phyloP scores from a whole-genome alignment of 2,797 vertebrate species.

The Leucoraja ocellata region DNA sequence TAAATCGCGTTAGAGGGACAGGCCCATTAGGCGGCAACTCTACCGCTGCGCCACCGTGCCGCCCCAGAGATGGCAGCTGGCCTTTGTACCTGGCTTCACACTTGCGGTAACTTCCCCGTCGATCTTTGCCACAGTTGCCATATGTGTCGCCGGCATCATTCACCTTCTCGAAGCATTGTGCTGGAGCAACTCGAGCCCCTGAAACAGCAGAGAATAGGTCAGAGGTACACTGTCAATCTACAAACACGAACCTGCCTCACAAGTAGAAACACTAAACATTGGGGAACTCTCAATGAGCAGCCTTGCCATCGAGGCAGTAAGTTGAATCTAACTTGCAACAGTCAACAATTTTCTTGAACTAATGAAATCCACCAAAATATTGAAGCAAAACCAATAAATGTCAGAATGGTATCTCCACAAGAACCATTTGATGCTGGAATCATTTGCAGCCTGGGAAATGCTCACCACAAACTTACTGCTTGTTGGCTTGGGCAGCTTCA shows the following conservation, averaged over 20 bases:
- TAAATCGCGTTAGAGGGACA: no score
- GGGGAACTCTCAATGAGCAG: neutral
- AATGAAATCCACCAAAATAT: neutral
- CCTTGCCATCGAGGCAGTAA: no score
- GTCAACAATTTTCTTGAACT: neutral
- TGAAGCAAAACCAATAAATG: neutral
- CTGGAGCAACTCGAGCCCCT: slow-evolving; percentile 77
- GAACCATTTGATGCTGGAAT: neutral
- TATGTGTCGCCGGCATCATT: slow-evolving; percentile 84
- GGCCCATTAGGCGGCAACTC: no score
- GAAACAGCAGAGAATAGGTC: slow-evolving; percentile 35
- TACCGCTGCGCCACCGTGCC: no score
- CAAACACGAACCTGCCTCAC: neutral
- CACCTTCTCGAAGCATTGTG: slow-evolving; percentile 80
- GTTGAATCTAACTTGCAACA: neutral
- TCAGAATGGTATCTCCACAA: neutral
- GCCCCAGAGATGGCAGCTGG: no score
- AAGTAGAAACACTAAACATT: neutral
- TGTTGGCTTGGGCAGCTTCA: no score
- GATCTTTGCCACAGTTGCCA: slow-evolving; percentile 91
- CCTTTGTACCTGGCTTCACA: slow-evolving; percentile 71
- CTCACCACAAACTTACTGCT: neutral
- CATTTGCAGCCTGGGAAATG: neutral
- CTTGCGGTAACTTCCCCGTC: slow-evolving; percentile 72
- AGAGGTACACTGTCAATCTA: neutral